Base-by-base conservation (phyloP, 1,140 invertebrate genomes). In the Drosophila cardini region DNA sequence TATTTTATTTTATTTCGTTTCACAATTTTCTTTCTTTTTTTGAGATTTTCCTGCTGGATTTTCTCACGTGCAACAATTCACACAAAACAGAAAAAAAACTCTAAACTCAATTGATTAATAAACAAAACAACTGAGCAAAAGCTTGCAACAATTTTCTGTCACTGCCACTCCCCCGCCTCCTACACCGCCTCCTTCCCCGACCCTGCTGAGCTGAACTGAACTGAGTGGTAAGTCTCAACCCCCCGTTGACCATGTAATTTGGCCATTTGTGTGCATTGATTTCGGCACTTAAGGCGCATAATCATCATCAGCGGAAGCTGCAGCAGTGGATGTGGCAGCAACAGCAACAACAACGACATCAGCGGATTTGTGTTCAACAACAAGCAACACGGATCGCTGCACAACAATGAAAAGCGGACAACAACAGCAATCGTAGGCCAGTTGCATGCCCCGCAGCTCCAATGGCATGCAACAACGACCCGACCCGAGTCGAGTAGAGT, bases 181-280 rank as follows among this genome's bases (percentile, higher is more conserved):
- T n/a, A n/a, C n/a, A n/a, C n/a, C n/a, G n/a, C n/a, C n/a, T n/a
- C n/a, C n/a, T n/a, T n/a, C n/a, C n/a, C n/a, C n/a, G n/a, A n/a
- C n/a, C n/a, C n/a, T n/a, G n/a, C n/a, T n/a, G n/a, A 11, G 21
- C n/a, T 38, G n/a, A 18, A 11, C 13, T 36, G 32, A 50, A 10
- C 48, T 45, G 45, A 32, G 48, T 13, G 48, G n/a, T 6, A 52
- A 52, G 21, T 26, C 11, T 11, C 38, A 15, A 50, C 62, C 53
- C 70, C 70, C 55, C 11, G 71, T 42, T 61, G 60, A 50, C 60
- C 85, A 63, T 89, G 84, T 90, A 87, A 90, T 89, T 91, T 83
- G 89, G 84, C 75, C 89, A 91, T 89, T 91, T 89, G 89, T 91
- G 89, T 91, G 89, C 89, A 91, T 91, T 91, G 89, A 91, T 91